phyloP scores from a whole-genome alignment of 1,140 invertebrate genomes.

The Sarcophaga bullata region DNA sequence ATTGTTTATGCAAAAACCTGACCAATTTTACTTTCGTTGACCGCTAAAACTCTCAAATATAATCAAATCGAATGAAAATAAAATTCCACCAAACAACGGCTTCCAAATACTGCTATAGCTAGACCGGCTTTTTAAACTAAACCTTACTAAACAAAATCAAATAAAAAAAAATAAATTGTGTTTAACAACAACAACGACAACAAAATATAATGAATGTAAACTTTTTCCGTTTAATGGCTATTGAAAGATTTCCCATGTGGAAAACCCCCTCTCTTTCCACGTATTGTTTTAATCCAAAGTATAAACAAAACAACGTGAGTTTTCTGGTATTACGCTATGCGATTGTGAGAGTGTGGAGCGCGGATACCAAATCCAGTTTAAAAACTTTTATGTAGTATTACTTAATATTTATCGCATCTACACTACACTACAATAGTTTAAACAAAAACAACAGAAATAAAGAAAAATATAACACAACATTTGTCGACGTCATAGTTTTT shows the following conservation, averaged over 20 bases:
- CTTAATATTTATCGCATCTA: slow-evolving; percentile 21
- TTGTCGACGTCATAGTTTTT: slow-evolving; percentile 17
- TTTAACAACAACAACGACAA: too few species aligned
- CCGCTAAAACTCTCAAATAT: slow-evolving; percentile 1
- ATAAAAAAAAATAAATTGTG: too few species aligned
- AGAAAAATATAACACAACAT: slow-evolving; percentile 1
- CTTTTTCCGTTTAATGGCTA: not conserved
- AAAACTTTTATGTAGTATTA: not conserved
- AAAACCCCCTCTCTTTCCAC: not conserved
- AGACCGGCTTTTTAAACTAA: not conserved
- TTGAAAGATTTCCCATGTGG: slow-evolving; percentile 16
- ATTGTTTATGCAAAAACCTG: not conserved
- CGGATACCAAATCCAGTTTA: slow-evolving; percentile 16
- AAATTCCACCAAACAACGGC: slow-evolving; percentile 3
- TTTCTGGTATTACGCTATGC: not conserved
- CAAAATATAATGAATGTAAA: not conserved
- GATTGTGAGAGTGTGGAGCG: not conserved
- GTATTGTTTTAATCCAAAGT: not conserved
- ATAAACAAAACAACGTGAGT: slow-evolving; percentile 20
- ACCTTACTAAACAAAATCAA: too few species aligned
- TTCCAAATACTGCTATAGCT: too few species aligned
- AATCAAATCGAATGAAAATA: not conserved
- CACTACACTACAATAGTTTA: not conserved
- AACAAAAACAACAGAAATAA: not conserved
- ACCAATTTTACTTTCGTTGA: slow-evolving; percentile 29